These are phyloP conservation scores for Protonibea diacanthus DNA, from an alignment of 2,797 vertebrate species.

Conservation along the genomic window DNA sequence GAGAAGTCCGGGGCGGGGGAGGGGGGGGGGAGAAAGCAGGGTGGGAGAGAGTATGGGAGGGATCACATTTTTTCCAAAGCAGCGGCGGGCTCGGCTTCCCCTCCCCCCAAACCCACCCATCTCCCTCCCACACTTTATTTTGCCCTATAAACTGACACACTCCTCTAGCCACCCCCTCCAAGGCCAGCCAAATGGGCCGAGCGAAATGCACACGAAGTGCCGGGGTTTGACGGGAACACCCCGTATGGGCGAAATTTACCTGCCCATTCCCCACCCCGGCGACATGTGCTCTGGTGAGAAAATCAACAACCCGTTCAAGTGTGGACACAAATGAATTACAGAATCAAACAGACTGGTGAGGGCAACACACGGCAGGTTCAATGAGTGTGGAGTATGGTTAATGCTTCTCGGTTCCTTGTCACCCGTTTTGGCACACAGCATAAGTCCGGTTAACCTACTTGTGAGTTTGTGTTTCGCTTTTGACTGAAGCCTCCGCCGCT, in stretches of 20 bases:
- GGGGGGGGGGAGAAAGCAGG: slow-evolving; percentile 2
- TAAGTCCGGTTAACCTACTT: slow-evolving; percentile 74
- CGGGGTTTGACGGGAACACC: slow-evolving; percentile 84
- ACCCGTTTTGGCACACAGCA: background rate
- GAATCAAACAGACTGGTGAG: background rate
- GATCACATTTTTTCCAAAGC: slow-evolving; percentile 72
- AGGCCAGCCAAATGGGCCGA: slow-evolving; percentile 86
- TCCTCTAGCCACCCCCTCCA: slow-evolving; percentile 83
- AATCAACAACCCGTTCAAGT: slow-evolving; percentile 76
- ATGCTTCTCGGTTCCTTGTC: background rate
- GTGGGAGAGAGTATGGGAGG: slow-evolving; percentile 76
- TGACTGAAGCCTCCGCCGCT: slow-evolving; percentile 83
- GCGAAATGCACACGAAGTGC: slow-evolving; percentile 73
- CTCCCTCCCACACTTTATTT: slow-evolving; percentile 82
- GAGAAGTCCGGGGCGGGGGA: background rate
- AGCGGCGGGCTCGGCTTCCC: slow-evolving; percentile 79
- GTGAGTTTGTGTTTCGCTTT: slow-evolving; percentile 84
- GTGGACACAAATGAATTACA: slow-evolving; percentile 11
- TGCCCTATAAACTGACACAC: slow-evolving; percentile 84
- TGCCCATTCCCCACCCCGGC: slow-evolving; percentile 84
- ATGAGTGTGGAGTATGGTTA: background rate
- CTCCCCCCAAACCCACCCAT: slow-evolving; percentile 84
- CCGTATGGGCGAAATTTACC: slow-evolving; percentile 85
- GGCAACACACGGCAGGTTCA: background rate
- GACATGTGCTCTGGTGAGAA: slow-evolving; percentile 84